Evolutionary conservation across 2,797 vertebrate species (phyloP).

Genomic region (Sardinella longiceps): DNA sequence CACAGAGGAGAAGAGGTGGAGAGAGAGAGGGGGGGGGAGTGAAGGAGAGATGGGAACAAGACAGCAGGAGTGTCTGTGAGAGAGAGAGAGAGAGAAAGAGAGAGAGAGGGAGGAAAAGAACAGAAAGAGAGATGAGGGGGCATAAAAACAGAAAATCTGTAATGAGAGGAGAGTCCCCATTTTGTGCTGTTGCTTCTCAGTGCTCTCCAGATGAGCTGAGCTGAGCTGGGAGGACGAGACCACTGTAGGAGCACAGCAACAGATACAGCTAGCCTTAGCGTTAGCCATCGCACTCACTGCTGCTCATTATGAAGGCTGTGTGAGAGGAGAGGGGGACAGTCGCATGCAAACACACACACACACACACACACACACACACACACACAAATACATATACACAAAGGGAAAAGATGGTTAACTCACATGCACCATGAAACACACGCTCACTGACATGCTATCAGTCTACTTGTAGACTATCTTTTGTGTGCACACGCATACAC

Average conservation of each 20-base stretch:
- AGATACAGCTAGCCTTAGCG: not conserved
- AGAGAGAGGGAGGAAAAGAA: not conserved
- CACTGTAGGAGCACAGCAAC: not conserved
- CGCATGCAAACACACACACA: not conserved
- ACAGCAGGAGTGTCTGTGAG: too few species aligned
- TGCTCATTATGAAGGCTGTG: not conserved
- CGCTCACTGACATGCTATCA: not conserved
- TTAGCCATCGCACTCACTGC: not conserved
- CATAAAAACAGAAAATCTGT: not conserved
- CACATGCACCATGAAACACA: not conserved
- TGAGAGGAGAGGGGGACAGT: not conserved
- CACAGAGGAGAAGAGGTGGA: constrained; percentile 14
- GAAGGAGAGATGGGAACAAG: not conserved
- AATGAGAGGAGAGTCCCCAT: constrained; percentile 22
- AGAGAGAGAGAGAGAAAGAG: not conserved
- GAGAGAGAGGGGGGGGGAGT: constrained; percentile 1
- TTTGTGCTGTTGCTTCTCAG: not conserved
- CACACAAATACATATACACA: not conserved
- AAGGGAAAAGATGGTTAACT: not conserved
- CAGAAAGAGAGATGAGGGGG: not conserved
- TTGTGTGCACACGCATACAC: not conserved
- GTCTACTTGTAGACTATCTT: too few species aligned
- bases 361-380: too few species aligned
- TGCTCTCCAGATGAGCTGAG: constrained; percentile 7
- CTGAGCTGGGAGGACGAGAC: too few species aligned